Evolutionary conservation across 2,888 invertebrate genomes (phyloP).

Genomic region (Temnothorax unifasciatus): DNA sequence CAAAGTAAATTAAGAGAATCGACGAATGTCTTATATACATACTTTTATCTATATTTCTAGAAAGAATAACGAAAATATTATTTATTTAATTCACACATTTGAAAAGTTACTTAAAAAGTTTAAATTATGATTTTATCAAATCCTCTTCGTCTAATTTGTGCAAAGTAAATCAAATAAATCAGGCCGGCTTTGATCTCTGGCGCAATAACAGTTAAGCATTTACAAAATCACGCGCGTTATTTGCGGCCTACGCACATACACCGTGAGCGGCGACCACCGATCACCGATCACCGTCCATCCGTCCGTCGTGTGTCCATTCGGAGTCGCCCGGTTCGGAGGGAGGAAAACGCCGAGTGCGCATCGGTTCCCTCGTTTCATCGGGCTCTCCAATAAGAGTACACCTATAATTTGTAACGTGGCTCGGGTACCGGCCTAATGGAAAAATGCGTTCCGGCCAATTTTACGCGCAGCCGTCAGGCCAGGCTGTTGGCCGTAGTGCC

Average conservation of each 20-base stretch:
- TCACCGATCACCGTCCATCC: slow-evolving; percentile 11
- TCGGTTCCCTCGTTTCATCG: slow-evolving; percentile 76
- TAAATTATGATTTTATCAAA: neutral
- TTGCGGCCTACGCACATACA: slow-evolving; percentile 1
- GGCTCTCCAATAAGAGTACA: slow-evolving; percentile 77
- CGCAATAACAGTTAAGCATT: slow-evolving; percentile 19
- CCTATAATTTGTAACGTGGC: slow-evolving; percentile 83
- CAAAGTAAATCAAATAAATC: slow-evolving; percentile 10
- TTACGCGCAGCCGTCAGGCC: slow-evolving; percentile 79
- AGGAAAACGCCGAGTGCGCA: slow-evolving; percentile 71
- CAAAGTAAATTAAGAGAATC: neutral
- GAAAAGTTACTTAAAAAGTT: neutral
- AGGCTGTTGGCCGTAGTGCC: slow-evolving; percentile 70
- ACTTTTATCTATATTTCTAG: neutral
- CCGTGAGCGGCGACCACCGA: slow-evolving; percentile 2
- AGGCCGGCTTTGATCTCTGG: neutral
- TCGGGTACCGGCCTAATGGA: slow-evolving; percentile 82
- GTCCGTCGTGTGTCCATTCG: slow-evolving; percentile 46
- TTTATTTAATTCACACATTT: neutral
- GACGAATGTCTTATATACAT: neutral
- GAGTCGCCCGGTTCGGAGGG: slow-evolving; percentile 56
- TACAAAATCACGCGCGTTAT: slow-evolving; percentile 36
- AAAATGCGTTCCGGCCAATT: slow-evolving; percentile 83
- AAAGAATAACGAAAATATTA: too few relatives aligned
- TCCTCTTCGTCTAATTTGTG: neutral